These are phyloP conservation scores for Tethya wilhelma DNA, from an alignment of 37 sponge, comb jelly and placozoan genomes.

Conservation along the genomic window DNA sequence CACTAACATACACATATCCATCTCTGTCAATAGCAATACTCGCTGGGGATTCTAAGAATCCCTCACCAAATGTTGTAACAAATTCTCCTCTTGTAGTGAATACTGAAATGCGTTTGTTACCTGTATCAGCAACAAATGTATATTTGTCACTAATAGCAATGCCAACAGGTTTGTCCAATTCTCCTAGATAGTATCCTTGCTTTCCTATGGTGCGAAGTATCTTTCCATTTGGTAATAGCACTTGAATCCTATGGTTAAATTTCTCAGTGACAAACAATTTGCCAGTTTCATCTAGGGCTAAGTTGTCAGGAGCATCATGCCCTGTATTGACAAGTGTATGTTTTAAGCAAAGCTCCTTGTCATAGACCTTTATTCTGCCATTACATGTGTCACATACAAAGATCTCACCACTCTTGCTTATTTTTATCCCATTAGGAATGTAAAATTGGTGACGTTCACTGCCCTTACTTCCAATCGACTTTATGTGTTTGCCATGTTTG, in stretches of 20 bases:
- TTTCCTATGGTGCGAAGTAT: not conserved
- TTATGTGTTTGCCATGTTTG: no score
- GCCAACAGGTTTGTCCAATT: not conserved
- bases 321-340: not conserved
- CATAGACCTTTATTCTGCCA: constrained; percentile 15
- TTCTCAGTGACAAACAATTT: not conserved
- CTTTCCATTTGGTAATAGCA: not conserved
- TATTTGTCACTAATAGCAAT: not conserved
- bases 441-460: no score
- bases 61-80: constrained; percentile 5
- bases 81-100: constrained; percentile 1
- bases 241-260: not conserved
- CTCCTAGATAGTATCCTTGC: not conserved
- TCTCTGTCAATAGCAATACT: no score
- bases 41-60: not conserved
- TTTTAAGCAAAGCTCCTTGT: not conserved
- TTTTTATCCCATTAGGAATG: no score
- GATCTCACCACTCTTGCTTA: not conserved
- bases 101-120: constrained; percentile 11
- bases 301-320: not conserved
- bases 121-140: not conserved
- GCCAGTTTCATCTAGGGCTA: not conserved
- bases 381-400: constrained; percentile 15
- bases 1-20: no score
- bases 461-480: no score